Percentiles rank a stretch among this genome's conserved stretches.
Evolutionary conservation across 53 echinoderm and acorn worm species (phyloP).

Genomic region (Patiria pectinifera): DNA sequence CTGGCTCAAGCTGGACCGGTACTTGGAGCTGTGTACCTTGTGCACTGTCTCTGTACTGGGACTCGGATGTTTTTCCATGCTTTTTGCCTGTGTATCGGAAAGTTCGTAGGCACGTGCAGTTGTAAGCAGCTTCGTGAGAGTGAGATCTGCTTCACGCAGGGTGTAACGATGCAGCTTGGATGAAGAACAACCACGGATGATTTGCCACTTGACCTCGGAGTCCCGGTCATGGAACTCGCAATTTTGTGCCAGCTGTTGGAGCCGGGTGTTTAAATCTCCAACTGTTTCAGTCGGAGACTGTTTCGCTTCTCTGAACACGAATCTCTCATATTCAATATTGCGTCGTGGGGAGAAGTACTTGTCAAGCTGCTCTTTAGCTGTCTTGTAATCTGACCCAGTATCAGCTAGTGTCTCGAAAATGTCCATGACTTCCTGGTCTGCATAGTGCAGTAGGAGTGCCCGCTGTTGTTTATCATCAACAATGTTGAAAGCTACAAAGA

Average conservation of each 20-base stretch:
- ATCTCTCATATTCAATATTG: conserved; percentile 40
- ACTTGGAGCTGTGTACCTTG: too few species aligned
- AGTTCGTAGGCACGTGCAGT: conserved; percentile 23
- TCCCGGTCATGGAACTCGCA: conserved; percentile 32
- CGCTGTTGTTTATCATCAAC: conserved; percentile 60
- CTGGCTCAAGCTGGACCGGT: too few species aligned
- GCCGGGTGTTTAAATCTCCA: conserved; percentile 25
- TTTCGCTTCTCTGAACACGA: conserved; percentile 27
- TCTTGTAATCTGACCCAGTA: conserved; percentile 22
- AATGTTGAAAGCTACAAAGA: conserved; percentile 60
- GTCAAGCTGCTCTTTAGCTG: conserved; percentile 46
- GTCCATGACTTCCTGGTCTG: conserved; percentile 50
- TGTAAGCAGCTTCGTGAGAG: neutral
- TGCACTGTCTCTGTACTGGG: too few species aligned
- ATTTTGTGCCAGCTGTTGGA: conserved; percentile 25
- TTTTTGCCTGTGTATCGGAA: neutral
- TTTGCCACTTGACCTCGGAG: neutral
- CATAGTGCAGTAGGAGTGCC: conserved; percentile 63
- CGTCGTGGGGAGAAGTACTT: conserved; percentile 25
- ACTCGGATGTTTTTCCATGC: conserved; percentile 31
- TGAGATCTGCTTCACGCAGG: conserved; percentile 16
- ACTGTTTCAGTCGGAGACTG: conserved; percentile 33
- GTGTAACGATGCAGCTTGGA: conserved; percentile 17
- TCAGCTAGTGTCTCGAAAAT: conserved; percentile 56
- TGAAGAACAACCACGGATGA: neutral